Evolutionary conservation across 2,113 vertebrate genomes (phyloP), one percentile per base, ranked within the genome.

Genomic region (Limnothrissa miodon): DNA sequence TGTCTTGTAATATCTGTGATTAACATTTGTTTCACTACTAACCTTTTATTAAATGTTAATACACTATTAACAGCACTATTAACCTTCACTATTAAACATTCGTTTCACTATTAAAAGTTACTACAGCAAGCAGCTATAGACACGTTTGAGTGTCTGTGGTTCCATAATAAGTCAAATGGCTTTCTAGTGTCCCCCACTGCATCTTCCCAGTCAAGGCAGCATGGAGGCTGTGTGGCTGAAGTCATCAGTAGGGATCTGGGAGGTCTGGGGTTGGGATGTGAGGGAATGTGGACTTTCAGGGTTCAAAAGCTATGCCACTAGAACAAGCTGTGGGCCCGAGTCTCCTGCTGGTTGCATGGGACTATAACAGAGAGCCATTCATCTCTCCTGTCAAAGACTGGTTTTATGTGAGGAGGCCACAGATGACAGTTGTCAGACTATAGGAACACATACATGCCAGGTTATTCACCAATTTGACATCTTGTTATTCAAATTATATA

Each of bases 221-320:
- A 6, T 56, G 2, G 0, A 56, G 19, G 51, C 5, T 1, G 51
- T 19, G 21, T 23, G 19, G 51, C 21, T 56, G 19, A 56, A 56
- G 19, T 56, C 51, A 53, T 53, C 48, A 53, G 48, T 23, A 23
- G 51, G 51, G 51, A 56, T 56, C 4, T 56, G 5, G 51, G 21
- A 56, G 51, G 46, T 48, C 15, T 15, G 17, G 46, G 46, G 11
- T 17, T 48, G 46, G 46, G 46, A 15, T 13, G 46, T 48, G 15
- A 48, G 46, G 46, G 81, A 59, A 48, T 0, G 25, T 0, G 25
- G 80, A 33, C 74, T 4, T 79, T 13, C 81, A 51, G 42, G 19
- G 70, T 85, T 81, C 83, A 78, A 0, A 0, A 87, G 81, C 84
- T 88, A 70, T 83, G 86, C 81, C 87, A 89, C 56, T 81, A 53